phyloP scores from a whole-genome alignment of 2,888 invertebrate genomes.

The Ommatoiulus sabulosus region DNA sequence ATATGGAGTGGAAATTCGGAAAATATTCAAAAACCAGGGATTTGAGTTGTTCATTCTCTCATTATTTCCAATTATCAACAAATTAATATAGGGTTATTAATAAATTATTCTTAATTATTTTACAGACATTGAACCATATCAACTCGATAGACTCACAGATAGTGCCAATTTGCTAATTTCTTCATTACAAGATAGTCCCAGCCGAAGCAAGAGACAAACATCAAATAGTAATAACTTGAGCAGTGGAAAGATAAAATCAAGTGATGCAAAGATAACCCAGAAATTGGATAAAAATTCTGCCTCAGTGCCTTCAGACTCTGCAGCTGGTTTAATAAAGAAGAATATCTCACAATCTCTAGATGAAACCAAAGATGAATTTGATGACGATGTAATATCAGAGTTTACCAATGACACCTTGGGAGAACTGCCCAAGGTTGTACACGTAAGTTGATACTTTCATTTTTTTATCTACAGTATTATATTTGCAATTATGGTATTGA shows the following conservation, averaged over 20 bases:
- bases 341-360: not conserved
- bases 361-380: slow-evolving; percentile 25
- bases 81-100: not conserved
- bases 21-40: too few relatives aligned
- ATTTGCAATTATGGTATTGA: too few relatives aligned
- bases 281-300: slow-evolving; percentile 51
- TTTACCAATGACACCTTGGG: not conserved
- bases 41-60: too few relatives aligned
- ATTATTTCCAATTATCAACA: not conserved
- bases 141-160: not conserved
- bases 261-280: slow-evolving; percentile 39
- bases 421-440: not conserved
- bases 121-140: not conserved
- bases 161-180: not conserved
- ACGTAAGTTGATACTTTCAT: not conserved
- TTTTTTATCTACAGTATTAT: too few relatives aligned
- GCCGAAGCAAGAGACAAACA: not conserved
- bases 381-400: slow-evolving; percentile 4
- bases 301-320: slow-evolving; percentile 26
- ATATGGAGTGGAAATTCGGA: too few relatives aligned
- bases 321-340: not conserved
- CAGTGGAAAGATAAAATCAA: slow-evolving; percentile 34
- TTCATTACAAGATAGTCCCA: not conserved
- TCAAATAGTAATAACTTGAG: slow-evolving; percentile 41
- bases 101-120: not conserved